A percentile compares a stretch with the other conserved stretches of the same genome.
Evolutionary conservation across 1,140 invertebrate species (phyloP).

Genomic region (Philaenus spumarius): DNA sequence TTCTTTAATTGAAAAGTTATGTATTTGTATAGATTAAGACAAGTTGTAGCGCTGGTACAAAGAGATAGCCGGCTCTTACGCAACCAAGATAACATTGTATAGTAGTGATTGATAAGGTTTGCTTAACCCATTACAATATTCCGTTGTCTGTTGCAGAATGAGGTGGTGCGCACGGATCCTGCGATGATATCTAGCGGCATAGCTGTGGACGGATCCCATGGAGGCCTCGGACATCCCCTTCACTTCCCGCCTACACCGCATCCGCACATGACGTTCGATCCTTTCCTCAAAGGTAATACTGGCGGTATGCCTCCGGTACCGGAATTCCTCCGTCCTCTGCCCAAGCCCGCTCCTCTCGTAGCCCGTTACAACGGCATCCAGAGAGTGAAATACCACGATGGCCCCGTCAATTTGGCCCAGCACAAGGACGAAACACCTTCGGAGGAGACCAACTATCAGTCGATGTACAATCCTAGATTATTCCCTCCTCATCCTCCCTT

Average conservation of each 20-base stretch:
- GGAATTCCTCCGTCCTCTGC: slow-evolving; percentile 29
- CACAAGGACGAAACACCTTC: slow-evolving; percentile 19
- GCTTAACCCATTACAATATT: too few species aligned
- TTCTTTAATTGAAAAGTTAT: too few species aligned
- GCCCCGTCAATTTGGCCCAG: slow-evolving; percentile 12
- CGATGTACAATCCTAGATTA: slow-evolving; percentile 4
- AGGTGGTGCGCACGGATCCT: background rate
- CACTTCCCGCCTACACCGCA: slow-evolving; percentile 3
- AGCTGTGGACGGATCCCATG: slow-evolving; percentile 22
- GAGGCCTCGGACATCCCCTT: slow-evolving; percentile 6
- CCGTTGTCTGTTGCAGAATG: slow-evolving; percentile 2
- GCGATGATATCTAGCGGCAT: slow-evolving; percentile 20
- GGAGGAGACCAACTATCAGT: background rate
- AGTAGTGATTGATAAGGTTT: too few species aligned
- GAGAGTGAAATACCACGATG: background rate
- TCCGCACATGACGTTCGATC: slow-evolving; percentile 4
- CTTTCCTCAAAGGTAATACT: background rate
- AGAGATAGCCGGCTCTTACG: too few species aligned
- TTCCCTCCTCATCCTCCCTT: slow-evolving; percentile 15
- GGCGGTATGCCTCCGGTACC: slow-evolving; percentile 17
- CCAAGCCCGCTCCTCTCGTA: slow-evolving; percentile 18
- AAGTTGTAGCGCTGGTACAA: too few species aligned
- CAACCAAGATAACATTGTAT: too few species aligned
- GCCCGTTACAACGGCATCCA: slow-evolving; percentile 10
- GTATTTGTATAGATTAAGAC: too few species aligned